Evolutionary conservation across 2,888 invertebrate species (phyloP).

Genomic region (Euplagia quadripunctaria): DNA sequence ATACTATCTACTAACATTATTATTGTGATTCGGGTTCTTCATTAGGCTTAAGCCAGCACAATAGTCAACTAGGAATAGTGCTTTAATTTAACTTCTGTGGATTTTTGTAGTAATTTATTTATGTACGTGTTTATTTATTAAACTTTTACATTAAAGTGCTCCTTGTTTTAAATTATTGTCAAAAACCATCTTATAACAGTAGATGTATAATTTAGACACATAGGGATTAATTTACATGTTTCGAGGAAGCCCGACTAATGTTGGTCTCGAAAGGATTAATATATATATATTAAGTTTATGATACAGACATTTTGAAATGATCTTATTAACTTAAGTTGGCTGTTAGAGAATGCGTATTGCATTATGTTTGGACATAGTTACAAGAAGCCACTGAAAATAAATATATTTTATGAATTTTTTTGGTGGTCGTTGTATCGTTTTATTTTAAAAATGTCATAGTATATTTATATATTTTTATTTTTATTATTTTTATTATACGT

Average conservation of each 20-base stretch:
- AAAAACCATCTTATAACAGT: not conserved
- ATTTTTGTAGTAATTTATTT: not conserved
- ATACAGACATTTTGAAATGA: no score
- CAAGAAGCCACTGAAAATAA: no score
- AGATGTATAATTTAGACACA: not conserved
- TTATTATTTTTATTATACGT: no score
- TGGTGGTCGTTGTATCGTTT: no score
- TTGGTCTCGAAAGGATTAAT: not conserved
- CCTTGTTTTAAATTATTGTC: not conserved
- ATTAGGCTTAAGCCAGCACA: slow-evolving; percentile 15
- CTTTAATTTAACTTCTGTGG: not conserved
- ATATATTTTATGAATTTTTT: no score
- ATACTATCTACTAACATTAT: slow-evolving; percentile 15
- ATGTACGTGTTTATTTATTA: not conserved
- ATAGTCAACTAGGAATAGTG: slow-evolving; percentile 12
- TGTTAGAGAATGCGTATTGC: no score
- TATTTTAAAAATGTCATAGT: no score
- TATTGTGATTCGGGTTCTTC: slow-evolving; percentile 17
- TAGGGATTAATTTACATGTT: not conserved
- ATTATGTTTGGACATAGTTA: no score
- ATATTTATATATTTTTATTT: no score
- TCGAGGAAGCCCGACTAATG: not conserved
- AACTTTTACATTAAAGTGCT: no score
- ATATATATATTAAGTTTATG: not conserved
- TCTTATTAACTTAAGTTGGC: no score